Evolutionary conservation across 2,113 vertebrate genomes (phyloP).

Genomic region (Xerus inauris): DNA sequence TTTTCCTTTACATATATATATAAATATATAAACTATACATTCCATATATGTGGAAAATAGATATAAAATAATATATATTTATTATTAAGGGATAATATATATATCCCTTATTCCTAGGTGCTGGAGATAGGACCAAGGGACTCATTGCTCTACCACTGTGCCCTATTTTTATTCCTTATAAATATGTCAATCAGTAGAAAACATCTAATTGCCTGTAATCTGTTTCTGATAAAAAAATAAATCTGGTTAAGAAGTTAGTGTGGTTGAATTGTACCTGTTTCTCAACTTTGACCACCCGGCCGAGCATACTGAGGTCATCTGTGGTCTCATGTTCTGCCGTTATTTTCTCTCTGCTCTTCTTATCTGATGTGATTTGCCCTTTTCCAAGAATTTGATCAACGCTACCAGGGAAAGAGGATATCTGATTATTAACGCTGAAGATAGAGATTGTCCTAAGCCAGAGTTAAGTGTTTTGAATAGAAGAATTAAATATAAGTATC

Average conservation of each 20-base stretch:
- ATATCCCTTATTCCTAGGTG: no score
- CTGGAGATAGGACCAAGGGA: no score
- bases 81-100: no score
- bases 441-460: not conserved
- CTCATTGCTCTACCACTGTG: not conserved
- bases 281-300: constrained; percentile 98
- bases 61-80: no score
- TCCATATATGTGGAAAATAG: not conserved
- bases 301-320: constrained; percentile 97
- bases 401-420: constrained; percentile 85
- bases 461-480: constrained; percentile 29
- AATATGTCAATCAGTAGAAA: constrained; percentile 45
- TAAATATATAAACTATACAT: not conserved
- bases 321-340: constrained; percentile 92
- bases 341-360: constrained; percentile 95
- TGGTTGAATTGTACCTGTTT: constrained; percentile 90
- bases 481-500: not conserved
- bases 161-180: constrained; percentile 26
- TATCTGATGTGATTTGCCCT: constrained; percentile 96
- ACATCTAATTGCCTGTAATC: not conserved
- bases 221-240: constrained; percentile 16
- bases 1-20: not conserved
- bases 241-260: not conserved
- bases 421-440: constrained; percentile 36
- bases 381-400: constrained; percentile 99